Base-by-base conservation (phyloP, 2,888 invertebrate species). In the Pyrochroa serraticornis region DNA sequence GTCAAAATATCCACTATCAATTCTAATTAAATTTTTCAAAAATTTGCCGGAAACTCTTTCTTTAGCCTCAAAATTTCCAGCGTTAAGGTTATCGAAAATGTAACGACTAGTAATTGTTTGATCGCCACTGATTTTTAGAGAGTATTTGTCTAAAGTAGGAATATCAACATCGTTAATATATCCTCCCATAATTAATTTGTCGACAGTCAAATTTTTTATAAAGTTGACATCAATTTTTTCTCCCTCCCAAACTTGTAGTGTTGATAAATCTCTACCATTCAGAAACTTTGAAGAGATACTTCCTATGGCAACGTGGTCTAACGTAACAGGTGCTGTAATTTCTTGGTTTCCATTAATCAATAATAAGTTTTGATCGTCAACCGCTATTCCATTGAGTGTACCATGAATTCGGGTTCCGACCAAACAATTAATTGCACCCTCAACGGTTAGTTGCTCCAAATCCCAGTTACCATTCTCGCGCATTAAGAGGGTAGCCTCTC, bases 91-190 rank as follows among this genome's bases (percentile, higher is more conserved):
- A 35, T 77, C 72, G 54, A 78, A 76, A 38, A 45, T 57, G 51
- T 74, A 75, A 6, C 69, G 67, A 67, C 75, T 75, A 9, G 73
- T 78, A 3, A 86, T 70, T 43, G 67, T 64, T 74, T 87, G 86
- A 65, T 82, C 69, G 1, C 82, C 84, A 1, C 64, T 64, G 12
- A 76, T 79, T 71, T 79, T 83, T 7, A 87, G 70, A 0, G 81
- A 77, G 60, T 81, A 77, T 47, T 80, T 74, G 14, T 80, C 58
- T 30, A 87, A 68, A 7, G 78, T 71, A 0, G 71, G 62, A 64
- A 85, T 76, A 49, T 75, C 74, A 2, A 81, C 68, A 7, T 78
- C 77, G 69, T 87, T 87, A 0, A 86, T 68, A 7, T 71, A 75
- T n/a, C 82, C 82, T 1, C 70, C 70, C 8, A 85, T 71, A 8